phyloP scores from a whole-genome alignment of 2,888 invertebrate species.

The Perithous albicinctus region DNA sequence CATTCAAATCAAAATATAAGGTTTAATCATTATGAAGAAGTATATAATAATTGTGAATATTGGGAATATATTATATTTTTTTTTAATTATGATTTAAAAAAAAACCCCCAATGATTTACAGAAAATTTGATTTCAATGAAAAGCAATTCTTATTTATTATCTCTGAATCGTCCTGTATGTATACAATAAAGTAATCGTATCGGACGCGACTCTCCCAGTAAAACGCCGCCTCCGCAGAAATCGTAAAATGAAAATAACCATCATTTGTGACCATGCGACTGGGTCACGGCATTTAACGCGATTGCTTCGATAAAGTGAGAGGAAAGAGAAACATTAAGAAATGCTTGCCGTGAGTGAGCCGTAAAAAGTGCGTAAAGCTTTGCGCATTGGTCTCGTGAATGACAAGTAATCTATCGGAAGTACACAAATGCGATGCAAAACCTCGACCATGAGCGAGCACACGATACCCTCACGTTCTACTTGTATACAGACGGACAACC shows the following conservation, averaged over 20 bases:
- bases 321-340: background rate
- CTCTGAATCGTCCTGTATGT: background rate
- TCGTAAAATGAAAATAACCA: background rate
- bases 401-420: constrained; percentile 5
- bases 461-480: background rate
- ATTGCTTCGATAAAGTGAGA: background rate
- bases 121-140: too few species aligned
- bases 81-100: too few species aligned
- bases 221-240: background rate
- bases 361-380: background rate
- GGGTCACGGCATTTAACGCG: background rate
- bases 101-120: too few species aligned
- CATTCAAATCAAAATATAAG: too few species aligned
- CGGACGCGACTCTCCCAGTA: background rate
- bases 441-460: constrained; percentile 30
- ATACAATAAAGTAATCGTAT: background rate
- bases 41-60: too few species aligned
- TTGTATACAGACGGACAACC: background rate
- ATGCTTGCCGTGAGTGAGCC: background rate
- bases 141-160: background rate
- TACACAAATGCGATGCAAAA: constrained; percentile 45
- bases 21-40: too few species aligned
- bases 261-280: background rate
- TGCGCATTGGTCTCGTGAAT: background rate
- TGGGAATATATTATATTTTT: too few species aligned